These are phyloP conservation scores for Acanthopleura granulata DNA, from an alignment of 2,888 invertebrate genomes.

Conservation along the genomic window DNA sequence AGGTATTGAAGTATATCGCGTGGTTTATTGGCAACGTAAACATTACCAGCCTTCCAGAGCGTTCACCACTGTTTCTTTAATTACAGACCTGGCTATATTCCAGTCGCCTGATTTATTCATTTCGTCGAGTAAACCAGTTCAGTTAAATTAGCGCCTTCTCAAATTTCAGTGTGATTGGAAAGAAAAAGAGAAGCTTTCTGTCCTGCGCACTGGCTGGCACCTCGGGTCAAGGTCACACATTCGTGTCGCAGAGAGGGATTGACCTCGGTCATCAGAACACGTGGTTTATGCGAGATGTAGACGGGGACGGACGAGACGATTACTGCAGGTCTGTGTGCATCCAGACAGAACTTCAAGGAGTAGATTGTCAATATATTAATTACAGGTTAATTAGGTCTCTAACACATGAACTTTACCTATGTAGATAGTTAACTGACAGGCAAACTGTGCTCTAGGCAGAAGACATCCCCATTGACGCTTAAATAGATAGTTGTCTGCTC, in stretches of 20 bases:
- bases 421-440: no score
- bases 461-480: no score
- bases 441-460: no score
- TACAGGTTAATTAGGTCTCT: no score
- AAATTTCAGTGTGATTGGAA: slow-evolving; percentile 42
- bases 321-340: slow-evolving; percentile 44
- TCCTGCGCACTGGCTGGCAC: slow-evolving; percentile 49
- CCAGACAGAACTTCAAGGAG: no score
- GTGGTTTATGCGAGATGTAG: slow-evolving; percentile 54
- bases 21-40: no score
- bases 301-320: slow-evolving; percentile 52
- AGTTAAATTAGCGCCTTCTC: neutral
- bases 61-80: neutral
- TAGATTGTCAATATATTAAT: no score
- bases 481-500: no score
- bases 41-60: no score
- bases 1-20: no score
- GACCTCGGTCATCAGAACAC: slow-evolving; percentile 39
- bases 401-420: no score
- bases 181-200: slow-evolving; percentile 40
- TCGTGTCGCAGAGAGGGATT: slow-evolving; percentile 46
- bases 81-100: neutral
- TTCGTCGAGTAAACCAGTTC: neutral
- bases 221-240: slow-evolving; percentile 38
- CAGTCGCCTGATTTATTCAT: neutral